phyloP scores from a whole-genome alignment of 1,140 invertebrate species.

The Bombus cullumanus region DNA sequence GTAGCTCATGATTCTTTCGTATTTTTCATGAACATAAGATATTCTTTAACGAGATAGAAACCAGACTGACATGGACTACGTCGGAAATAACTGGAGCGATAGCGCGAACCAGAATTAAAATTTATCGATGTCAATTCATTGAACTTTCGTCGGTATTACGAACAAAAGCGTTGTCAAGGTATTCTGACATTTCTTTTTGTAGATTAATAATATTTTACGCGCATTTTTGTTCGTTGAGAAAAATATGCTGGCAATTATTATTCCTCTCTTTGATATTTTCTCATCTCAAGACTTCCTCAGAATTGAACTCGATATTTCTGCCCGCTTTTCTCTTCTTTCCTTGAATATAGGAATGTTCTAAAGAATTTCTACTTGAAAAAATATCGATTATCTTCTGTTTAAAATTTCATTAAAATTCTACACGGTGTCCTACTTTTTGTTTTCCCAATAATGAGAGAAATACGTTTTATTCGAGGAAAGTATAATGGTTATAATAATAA shows the following conservation, averaged over 20 bases:
- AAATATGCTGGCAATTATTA: neutral
- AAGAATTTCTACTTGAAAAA: neutral
- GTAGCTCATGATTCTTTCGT: neutral
- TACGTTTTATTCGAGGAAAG: neutral
- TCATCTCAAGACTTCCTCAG: neutral
- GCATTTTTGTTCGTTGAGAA: too few relatives aligned
- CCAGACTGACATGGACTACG: too few relatives aligned
- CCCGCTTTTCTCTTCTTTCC: neutral
- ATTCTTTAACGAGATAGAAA: too few relatives aligned
- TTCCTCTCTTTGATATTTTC: neutral
- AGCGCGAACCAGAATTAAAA: too few relatives aligned
- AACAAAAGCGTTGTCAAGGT: neutral
- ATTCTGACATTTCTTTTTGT: neutral
- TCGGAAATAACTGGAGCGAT: too few relatives aligned
- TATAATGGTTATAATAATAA: neutral
- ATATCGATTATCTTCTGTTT: neutral
- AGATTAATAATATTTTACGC: neutral
- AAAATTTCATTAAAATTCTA: neutral
- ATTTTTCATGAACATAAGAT: too few relatives aligned
- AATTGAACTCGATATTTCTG: neutral
- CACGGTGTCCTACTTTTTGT: neutral
- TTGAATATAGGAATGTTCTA: neutral
- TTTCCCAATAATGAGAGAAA: neutral
- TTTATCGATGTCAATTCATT: neutral
- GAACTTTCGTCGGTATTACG: neutral